These are phyloP conservation scores for Diadegma fenestrale DNA, from an alignment of 2,888 invertebrate genomes.

Conservation along the genomic window DNA sequence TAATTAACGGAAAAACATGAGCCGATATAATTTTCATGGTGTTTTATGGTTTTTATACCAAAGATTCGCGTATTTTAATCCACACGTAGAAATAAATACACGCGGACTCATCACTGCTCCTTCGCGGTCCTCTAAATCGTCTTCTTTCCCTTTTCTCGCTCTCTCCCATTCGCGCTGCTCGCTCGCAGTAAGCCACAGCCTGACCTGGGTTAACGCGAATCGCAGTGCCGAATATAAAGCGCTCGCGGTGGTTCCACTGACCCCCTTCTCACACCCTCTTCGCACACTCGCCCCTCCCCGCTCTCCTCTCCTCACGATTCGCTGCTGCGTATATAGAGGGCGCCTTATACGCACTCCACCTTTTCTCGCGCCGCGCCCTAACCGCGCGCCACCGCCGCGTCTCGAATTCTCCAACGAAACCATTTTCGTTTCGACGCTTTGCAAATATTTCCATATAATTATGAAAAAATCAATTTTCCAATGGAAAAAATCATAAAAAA, in stretches of 20 bases:
- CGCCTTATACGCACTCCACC: conserved; percentile 46
- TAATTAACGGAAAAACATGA: neutral
- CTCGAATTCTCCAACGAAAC: neutral
- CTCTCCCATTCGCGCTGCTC: conserved; percentile 63
- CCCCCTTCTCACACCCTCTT: conserved; percentile 76
- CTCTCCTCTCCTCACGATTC: conserved; percentile 56
- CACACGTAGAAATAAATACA: conserved; percentile 31
- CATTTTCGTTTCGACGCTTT: neutral
- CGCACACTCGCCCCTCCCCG: conserved; percentile 58
- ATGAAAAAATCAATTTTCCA: no score
- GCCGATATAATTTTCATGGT: neutral
- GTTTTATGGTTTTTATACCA: neutral
- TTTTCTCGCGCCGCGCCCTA: conserved; percentile 47
- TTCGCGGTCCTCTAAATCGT: conserved; percentile 47
- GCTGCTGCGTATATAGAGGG: conserved; percentile 38
- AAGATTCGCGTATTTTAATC: conserved; percentile 10
- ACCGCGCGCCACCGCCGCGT: no score
- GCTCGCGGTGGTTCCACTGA: conserved; percentile 79
- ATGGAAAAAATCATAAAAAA: no score
- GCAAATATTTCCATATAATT: neutral
- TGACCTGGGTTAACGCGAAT: conserved; percentile 83
- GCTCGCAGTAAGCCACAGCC: conserved; percentile 72
- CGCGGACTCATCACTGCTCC: conserved; percentile 59
- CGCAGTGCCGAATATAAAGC: conserved; percentile 83
- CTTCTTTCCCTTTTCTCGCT: conserved; percentile 51